phyloP scores from a whole-genome alignment of 2,888 invertebrate genomes.

The Scaptomyza cyrtandrae region DNA sequence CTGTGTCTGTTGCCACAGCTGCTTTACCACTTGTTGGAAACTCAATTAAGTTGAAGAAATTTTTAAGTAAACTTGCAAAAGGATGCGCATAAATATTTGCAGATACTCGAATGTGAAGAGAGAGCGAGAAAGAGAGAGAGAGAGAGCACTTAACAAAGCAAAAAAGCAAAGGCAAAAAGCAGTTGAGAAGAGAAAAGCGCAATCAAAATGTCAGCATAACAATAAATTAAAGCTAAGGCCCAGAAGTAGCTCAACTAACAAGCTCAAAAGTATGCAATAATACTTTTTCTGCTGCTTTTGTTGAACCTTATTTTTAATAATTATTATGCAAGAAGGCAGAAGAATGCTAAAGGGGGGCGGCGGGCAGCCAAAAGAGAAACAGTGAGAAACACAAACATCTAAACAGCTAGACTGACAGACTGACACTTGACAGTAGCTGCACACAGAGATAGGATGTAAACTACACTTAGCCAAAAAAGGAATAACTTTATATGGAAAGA shows the following conservation, averaged over 20 bases:
- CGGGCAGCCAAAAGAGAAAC: too few relatives aligned
- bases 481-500: too few relatives aligned
- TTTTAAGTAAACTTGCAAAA: constrained; percentile 47
- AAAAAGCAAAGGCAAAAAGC: neutral
- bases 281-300: constrained; percentile 14
- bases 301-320: constrained; percentile 65
- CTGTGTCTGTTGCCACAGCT: neutral
- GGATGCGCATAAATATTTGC: constrained; percentile 70
- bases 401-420: constrained; percentile 62
- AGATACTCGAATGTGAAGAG: constrained; percentile 48
- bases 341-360: neutral
- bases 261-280: constrained; percentile 54
- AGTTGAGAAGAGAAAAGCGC: constrained; percentile 40
- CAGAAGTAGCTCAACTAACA: constrained; percentile 33
- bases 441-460: neutral
- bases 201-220: constrained; percentile 72
- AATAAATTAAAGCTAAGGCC: constrained; percentile 55
- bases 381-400: constrained; percentile 12
- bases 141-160: neutral
- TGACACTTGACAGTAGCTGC: constrained; percentile 44
- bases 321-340: constrained; percentile 43
- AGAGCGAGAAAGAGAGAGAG: neutral
- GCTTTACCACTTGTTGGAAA: constrained; percentile 54
- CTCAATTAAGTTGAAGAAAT: constrained; percentile 64
- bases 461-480: neutral